Evolutionary conservation across 2,888 invertebrate species (phyloP).

Genomic region (Thecophora atra): DNA sequence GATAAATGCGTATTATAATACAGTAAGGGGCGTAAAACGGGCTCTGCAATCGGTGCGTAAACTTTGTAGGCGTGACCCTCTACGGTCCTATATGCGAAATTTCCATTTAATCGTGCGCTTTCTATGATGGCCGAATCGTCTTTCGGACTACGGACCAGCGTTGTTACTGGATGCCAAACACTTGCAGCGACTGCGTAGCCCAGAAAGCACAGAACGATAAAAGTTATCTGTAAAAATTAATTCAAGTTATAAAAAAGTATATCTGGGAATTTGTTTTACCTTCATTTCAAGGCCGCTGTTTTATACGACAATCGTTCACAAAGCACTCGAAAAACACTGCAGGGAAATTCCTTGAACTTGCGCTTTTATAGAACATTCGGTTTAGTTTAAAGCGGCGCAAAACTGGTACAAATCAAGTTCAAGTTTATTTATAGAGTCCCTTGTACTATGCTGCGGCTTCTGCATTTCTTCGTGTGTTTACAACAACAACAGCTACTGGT

Average conservation of each 20-base stretch:
- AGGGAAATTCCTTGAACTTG: conserved; percentile 13
- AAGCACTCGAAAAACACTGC: background rate
- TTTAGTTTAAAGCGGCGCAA: background rate
- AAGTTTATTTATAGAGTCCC: conserved; percentile 20
- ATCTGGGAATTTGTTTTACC: background rate
- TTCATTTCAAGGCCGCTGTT: background rate
- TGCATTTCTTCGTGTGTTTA: background rate
- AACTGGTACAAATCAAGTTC: background rate
- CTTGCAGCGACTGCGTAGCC: conserved; percentile 36
- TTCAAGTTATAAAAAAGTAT: conserved; percentile 27
- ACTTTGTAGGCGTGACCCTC: conserved; percentile 69
- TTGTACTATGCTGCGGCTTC: background rate
- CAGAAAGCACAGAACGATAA: conserved; percentile 35
- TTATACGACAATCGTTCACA: background rate
- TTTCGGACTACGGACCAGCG: conserved; percentile 63
- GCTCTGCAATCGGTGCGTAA: conserved; percentile 50
- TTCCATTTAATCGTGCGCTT: conserved; percentile 68
- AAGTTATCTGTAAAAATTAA: conserved; percentile 38
- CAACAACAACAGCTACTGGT: background rate
- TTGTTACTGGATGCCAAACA: conserved; percentile 46
- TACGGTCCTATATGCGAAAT: conserved; percentile 69
- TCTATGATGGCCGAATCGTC: conserved; percentile 69
- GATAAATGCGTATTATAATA: conserved; percentile 24
- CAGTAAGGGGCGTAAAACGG: conserved; percentile 37
- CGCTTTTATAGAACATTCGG: background rate